These are phyloP conservation scores for Columba guinea DNA, from an alignment of 2,797 vertebrate species.

Conservation along the genomic window DNA sequence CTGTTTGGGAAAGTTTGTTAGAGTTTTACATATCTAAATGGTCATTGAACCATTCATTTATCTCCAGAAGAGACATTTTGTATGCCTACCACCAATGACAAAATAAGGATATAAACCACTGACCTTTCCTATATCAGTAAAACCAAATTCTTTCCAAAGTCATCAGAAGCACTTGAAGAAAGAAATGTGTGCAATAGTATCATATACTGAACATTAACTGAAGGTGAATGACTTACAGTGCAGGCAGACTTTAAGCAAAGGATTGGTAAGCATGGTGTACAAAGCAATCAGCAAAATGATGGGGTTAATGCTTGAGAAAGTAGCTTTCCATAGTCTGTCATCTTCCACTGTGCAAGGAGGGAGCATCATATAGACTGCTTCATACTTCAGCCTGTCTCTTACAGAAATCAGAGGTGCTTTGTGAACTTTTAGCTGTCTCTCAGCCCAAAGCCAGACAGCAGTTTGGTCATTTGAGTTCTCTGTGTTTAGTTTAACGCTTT, in stretches of 20 bases:
- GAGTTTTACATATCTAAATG: neutral
- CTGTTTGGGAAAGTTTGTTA: neutral
- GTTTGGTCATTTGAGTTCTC: neutral
- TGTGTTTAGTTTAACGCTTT: neutral
- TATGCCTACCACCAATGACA: neutral
- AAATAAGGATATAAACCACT: neutral
- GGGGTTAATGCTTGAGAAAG: neutral
- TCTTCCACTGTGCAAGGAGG: neutral
- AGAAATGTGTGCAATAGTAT: neutral
- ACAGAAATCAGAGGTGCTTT: neutral
- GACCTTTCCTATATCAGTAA: neutral
- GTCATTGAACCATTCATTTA: neutral
- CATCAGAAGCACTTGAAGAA: neutral
- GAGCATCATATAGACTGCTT: neutral
- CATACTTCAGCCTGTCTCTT: neutral
- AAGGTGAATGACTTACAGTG: neutral
- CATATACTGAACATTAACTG: accelerated
- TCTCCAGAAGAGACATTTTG: neutral
- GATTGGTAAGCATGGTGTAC: neutral
- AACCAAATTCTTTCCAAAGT: neutral
- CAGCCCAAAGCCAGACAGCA: neutral
- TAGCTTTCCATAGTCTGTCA: neutral
- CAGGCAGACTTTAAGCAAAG: neutral
- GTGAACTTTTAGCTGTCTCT: neutral
- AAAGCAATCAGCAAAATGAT: neutral